phyloP scores from a whole-genome alignment of 2,888 invertebrate species.

The Spialia ferax region DNA sequence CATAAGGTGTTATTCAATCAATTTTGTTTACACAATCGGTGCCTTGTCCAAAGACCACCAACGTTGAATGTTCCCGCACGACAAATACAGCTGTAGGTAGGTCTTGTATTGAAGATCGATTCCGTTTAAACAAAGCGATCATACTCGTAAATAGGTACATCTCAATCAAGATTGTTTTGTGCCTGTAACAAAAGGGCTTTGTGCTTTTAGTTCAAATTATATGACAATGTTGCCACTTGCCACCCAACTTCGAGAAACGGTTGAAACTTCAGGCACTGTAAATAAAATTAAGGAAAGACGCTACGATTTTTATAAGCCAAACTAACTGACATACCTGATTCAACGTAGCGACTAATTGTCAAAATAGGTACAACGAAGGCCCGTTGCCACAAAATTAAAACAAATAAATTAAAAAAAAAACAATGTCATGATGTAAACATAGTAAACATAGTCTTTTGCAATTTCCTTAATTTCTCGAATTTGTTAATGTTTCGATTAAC shows the following conservation, averaged over 20 bases:
- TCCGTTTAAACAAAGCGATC: conserved; percentile 4
- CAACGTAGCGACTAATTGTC: no score
- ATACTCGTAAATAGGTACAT: background rate
- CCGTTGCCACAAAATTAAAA: no score
- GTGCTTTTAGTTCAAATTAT: background rate
- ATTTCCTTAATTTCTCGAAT: no score
- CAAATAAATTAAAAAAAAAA: no score
- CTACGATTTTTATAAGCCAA: conserved; percentile 17
- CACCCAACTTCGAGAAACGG: conserved; percentile 2
- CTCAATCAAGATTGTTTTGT: conserved; percentile 18
- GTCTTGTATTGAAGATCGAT: background rate
- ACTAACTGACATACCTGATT: no score
- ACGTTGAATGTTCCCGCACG: conserved; percentile 18
- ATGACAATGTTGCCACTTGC: background rate
- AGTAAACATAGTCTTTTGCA: no score
- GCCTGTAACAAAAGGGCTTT: background rate
- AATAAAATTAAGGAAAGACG: conserved; percentile 2
- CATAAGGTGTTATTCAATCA: conserved; percentile 55
- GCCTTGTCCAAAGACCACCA: conserved; percentile 54
- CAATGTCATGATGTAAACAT: no score
- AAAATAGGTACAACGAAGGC: no score
- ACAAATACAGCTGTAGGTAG: background rate
- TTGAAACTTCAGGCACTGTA: background rate
- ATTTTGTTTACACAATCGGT: conserved; percentile 76
- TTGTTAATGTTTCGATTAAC: no score